phyloP scores from a whole-genome alignment of 2,888 invertebrate genomes.

The Cordilura impudica region DNA sequence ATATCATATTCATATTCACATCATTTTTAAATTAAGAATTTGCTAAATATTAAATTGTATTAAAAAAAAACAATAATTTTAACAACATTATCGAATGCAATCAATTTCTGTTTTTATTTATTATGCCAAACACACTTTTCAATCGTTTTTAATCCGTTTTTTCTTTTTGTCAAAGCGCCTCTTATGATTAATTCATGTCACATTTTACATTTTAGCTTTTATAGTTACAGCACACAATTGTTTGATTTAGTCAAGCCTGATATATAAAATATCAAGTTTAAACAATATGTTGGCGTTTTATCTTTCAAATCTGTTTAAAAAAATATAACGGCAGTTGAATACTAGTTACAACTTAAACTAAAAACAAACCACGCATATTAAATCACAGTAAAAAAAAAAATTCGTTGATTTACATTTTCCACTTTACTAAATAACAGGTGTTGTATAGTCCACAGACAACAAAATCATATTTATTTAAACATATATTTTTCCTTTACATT shows the following conservation, averaged over 20 bases:
- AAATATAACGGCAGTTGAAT: conserved; percentile 9
- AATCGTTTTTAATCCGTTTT: neutral
- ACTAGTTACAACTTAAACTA: conserved; percentile 28
- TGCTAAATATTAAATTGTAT: too few species aligned
- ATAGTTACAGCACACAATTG: too few species aligned
- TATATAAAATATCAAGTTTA: neutral
- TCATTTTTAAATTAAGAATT: too few species aligned
- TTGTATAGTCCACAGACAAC: conserved; percentile 36
- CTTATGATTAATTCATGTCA: conserved; percentile 53
- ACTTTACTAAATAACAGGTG: conserved; percentile 23
- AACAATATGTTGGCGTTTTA: neutral
- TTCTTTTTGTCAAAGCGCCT: conserved; percentile 21
- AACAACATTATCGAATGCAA: too few species aligned
- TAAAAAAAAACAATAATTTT: too few species aligned
- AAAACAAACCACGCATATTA: conserved; percentile 40
- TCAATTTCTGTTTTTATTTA: neutral
- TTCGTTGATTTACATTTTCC: neutral
- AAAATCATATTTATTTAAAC: neutral
- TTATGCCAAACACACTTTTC: neutral
- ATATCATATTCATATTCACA: too few species aligned
- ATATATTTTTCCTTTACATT: neutral
- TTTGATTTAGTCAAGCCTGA: neutral
- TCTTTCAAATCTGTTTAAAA: neutral
- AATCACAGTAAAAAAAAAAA: neutral
- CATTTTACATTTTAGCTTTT: conserved; percentile 28